Evolutionary conservation across 2,113 vertebrate genomes (phyloP).

Genomic region (Chloropsis hardwickii): DNA sequence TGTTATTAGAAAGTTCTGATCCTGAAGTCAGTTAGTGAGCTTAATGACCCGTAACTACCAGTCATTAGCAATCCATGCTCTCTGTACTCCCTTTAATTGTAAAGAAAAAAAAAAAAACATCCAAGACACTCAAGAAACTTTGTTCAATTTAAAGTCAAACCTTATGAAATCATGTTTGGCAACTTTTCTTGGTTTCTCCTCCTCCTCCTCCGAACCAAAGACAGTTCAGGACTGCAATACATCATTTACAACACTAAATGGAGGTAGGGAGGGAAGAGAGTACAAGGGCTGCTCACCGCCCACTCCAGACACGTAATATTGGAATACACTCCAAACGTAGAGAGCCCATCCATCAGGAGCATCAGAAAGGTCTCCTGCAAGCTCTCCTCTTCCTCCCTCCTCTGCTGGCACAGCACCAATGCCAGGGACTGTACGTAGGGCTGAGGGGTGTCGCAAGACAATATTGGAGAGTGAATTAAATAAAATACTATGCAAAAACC

Average conservation of each 20-base stretch:
- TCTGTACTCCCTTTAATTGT: conserved; percentile 60
- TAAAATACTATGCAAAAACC: conserved; percentile 52
- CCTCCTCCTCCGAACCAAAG: conserved; percentile 28
- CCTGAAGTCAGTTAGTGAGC: conserved; percentile 63
- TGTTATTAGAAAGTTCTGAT: conserved; percentile 59
- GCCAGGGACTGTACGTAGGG: not conserved
- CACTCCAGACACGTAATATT: conserved; percentile 59
- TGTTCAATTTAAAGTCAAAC: conserved; percentile 68
- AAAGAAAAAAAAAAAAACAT: not conserved
- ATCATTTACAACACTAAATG: conserved; percentile 58
- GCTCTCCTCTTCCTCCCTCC: not conserved
- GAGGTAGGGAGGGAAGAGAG: conserved; percentile 22
- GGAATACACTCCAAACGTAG: conserved; percentile 60
- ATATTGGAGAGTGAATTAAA: not conserved
- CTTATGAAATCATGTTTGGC: conserved; percentile 76
- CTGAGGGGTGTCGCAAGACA: not conserved
- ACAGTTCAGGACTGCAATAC: conserved; percentile 52
- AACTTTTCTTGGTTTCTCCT: conserved; percentile 62
- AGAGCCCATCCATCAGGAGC: conserved; percentile 42
- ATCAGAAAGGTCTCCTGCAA: conserved; percentile 17
- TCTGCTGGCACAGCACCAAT: conserved; percentile 2
- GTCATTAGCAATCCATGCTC: conserved; percentile 41
- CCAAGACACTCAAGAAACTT: conserved; percentile 66
- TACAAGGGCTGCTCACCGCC: conserved; percentile 11
- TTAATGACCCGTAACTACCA: conserved; percentile 64